Base-by-base conservation (phyloP, 2,797 vertebrate genomes). In the Danionella dracula region DNA sequence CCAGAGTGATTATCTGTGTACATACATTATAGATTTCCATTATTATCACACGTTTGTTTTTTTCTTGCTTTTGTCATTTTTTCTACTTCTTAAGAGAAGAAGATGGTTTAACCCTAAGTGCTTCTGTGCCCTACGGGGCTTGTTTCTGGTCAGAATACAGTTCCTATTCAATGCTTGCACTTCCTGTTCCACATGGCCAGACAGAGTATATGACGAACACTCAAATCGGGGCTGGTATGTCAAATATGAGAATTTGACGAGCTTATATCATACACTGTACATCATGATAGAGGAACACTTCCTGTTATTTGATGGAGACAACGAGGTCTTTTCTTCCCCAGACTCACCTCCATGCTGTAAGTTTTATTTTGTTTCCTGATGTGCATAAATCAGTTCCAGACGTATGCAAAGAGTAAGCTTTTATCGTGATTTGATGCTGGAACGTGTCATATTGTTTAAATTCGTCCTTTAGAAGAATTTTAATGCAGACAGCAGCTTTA, bases 71-170 rank as follows among this genome's bases (percentile, higher is more conserved):
- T 3, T 27, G 23, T 27, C 23, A 27, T 27, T 6, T 6, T 6
- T 27, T 27, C 6, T 57, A 7, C 8, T 27, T 11, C 11, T 13
- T 12, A 20, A 29, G 21, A 55, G 16, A 42, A 27, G 20, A 66
- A 41, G 9, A 2, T 7, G 19, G n/a, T 45, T 40, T 23, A 32
- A 21, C 37, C 31, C 2, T 75, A 82, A 88, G 85, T 86, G 86
- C 83, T 83, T 82, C 71, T 78, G 73, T 77, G 66, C 82, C 86
- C 86, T 64, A 29, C 34, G 83, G 89, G 82, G 35, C 78, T 75
- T 76, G 19, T 76, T 71, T 78, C 76, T 62, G 62, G 79, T 72
- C 66, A 67, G 81, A 85, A 87, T 80, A 79, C 77, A 63, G 64
- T 32, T 38, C 74, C 42, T 40, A 68, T 62, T 78, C 86, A 80